phyloP scores from a whole-genome alignment of 23 tunicate species.

The Diplosoma virens region DNA sequence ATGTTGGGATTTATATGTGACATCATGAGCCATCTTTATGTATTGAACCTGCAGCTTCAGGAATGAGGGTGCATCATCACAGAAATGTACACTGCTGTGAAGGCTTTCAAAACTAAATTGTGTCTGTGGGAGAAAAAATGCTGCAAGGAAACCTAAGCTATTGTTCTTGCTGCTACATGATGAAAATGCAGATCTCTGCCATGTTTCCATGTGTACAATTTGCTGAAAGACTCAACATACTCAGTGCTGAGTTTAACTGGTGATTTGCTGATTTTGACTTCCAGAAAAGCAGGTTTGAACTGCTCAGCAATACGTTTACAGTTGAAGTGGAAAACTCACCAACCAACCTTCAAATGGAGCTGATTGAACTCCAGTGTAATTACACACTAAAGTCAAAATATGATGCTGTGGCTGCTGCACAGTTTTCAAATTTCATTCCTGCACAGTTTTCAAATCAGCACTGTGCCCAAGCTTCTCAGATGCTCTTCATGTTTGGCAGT shows the following conservation, averaged over 20 bases:
- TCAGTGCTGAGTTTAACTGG: constrained; percentile 12
- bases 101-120: constrained; percentile 1
- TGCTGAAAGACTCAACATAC: background rate
- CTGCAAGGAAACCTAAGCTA: constrained; percentile 1
- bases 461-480: background rate
- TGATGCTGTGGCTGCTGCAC: constrained; percentile 15
- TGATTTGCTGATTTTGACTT: constrained; percentile 19
- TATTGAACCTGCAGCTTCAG: constrained; percentile 27
- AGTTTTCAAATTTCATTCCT: constrained; percentile 15
- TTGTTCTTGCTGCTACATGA: constrained; percentile 1
- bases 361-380: too few relatives aligned
- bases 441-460: constrained; percentile 17
- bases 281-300: constrained; percentile 17
- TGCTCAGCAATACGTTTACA: constrained; percentile 33
- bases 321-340: constrained; percentile 34
- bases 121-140: constrained; percentile 16
- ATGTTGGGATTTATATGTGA: constrained; percentile 23
- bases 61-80: constrained; percentile 21
- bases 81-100: constrained; percentile 19
- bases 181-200: background rate
- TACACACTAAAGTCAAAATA: constrained; percentile 45
- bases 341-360: too few relatives aligned
- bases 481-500: constrained; percentile 46
- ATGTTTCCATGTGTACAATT: background rate
- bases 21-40: constrained; percentile 10